A percentile compares a stretch with the other conserved stretches of the same genome.
Evolutionary conservation across 2,113 vertebrate species (phyloP).

Genomic region (Pitta sordida): DNA sequence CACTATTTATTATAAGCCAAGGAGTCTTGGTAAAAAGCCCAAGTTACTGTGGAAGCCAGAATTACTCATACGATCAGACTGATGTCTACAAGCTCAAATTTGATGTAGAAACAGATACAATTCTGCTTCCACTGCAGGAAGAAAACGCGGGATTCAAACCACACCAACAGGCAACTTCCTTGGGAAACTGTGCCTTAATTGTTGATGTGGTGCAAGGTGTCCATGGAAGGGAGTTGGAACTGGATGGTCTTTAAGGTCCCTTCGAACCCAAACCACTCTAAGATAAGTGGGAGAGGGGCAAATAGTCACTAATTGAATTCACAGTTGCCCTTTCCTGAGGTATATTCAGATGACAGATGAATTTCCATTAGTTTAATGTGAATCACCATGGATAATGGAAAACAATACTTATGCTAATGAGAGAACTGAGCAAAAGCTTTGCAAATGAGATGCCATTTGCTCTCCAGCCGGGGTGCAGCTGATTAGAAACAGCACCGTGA

Average conservation of each 20-base stretch:
- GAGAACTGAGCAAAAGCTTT: background rate
- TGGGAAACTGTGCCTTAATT: background rate
- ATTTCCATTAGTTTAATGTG: conserved; percentile 31
- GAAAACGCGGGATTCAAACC: background rate
- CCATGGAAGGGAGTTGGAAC: background rate
- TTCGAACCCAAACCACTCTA: background rate
- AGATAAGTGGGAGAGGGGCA: background rate
- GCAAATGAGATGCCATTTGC: conserved; percentile 21
- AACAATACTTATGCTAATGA: conserved; percentile 56
- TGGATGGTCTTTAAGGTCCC: no score
- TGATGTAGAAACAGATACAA: background rate
- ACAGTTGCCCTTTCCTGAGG: background rate
- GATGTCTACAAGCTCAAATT: background rate
- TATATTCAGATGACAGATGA: conserved; percentile 8
- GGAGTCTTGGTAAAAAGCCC: background rate
- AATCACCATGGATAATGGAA: conserved; percentile 33
- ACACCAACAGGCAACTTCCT: background rate
- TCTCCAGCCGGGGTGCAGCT: background rate
- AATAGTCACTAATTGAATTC: background rate
- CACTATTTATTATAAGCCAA: background rate
- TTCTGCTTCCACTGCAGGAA: background rate
- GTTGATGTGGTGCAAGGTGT: background rate
- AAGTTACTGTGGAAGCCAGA: background rate
- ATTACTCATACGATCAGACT: background rate
- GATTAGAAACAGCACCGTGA: background rate